These are phyloP conservation scores for Arrhopalites spinosus DNA, from an alignment of 2,888 invertebrate species.

Conservation along the genomic window DNA sequence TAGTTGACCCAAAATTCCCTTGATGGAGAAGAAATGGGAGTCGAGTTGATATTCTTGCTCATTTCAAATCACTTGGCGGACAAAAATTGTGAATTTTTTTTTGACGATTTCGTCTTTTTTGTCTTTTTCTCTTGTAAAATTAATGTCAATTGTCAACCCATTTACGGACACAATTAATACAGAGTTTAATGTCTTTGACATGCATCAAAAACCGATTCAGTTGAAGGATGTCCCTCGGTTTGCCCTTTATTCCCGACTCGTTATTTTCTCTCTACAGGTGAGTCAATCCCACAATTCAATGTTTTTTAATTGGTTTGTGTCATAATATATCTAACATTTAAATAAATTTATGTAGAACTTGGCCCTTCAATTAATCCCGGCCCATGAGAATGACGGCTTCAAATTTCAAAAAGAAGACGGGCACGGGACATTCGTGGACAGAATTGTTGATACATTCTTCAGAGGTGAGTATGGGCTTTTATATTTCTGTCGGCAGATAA, in stretches of 20 bases:
- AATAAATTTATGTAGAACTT: conserved; percentile 17
- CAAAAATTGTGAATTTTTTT: too few relatives aligned
- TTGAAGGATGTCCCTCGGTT: background rate
- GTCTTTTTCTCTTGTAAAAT: too few relatives aligned
- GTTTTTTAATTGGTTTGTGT: background rate
- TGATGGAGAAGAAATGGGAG: too few relatives aligned
- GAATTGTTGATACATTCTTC: conserved; percentile 38
- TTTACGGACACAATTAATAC: too few relatives aligned
- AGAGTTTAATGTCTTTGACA: background rate
- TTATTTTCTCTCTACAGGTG: background rate
- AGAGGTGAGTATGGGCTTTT: conserved; percentile 39
- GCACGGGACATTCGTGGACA: conserved; percentile 43
- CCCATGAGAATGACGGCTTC: conserved; percentile 53
- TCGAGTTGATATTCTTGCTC: too few relatives aligned
- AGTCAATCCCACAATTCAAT: background rate
- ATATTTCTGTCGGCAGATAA: background rate
- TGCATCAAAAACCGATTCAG: background rate
- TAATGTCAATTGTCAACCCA: too few relatives aligned
- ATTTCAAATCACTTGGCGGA: too few relatives aligned
- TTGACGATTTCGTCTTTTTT: too few relatives aligned
- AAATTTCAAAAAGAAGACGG: conserved; percentile 42
- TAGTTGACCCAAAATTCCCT: too few relatives aligned
- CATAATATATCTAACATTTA: background rate
- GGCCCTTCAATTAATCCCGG: conserved; percentile 15
- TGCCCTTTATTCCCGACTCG: conserved; percentile 3